Percentiles rank a stretch among this genome's conserved stretches.
Evolutionary conservation across 1,140 invertebrate species (phyloP).

Genomic region (Calliopsis andreniformis): DNA sequence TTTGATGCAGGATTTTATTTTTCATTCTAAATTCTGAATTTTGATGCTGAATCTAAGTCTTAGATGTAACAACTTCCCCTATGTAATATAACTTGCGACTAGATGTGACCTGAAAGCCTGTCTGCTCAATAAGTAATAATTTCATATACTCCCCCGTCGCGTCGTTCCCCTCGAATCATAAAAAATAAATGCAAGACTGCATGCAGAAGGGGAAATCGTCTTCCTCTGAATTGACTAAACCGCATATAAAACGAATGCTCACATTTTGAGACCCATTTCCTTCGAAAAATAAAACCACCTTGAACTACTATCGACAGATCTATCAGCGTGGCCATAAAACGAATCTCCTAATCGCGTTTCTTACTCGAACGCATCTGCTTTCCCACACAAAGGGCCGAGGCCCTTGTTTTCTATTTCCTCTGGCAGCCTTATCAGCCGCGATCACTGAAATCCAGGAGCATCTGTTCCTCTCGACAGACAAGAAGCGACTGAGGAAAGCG

Average conservation of each 20-base stretch:
- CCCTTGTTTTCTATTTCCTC: slow-evolving; percentile 48
- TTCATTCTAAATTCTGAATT: no score
- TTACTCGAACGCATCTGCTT: slow-evolving; percentile 32
- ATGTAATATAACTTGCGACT: neutral
- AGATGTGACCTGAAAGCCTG: slow-evolving; percentile 7
- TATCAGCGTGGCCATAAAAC: no score
- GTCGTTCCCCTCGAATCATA: slow-evolving; percentile 14
- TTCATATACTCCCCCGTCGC: slow-evolving; percentile 1
- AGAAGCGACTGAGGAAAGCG: slow-evolving; percentile 1
- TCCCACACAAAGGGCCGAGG: slow-evolving; percentile 18
- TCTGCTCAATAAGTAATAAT: slow-evolving; percentile 40
- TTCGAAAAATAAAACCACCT: no score
- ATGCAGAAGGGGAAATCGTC: slow-evolving; percentile 5
- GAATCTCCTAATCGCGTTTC: slow-evolving; percentile 19
- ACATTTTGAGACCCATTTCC: no score
- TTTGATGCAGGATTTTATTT: no score
- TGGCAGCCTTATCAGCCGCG: slow-evolving; percentile 35
- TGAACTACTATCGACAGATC: no score
- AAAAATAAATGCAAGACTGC: slow-evolving; percentile 36
- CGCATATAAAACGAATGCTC: no score
- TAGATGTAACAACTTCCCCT: no score
- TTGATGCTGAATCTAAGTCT: no score
- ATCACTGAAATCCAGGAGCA: slow-evolving; percentile 51
- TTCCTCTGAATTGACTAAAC: slow-evolving; percentile 13
- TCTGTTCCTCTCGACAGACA: slow-evolving; percentile 23